Evolutionary conservation across 2,888 invertebrate genomes (phyloP).

Genomic region (Laothoe populi): DNA sequence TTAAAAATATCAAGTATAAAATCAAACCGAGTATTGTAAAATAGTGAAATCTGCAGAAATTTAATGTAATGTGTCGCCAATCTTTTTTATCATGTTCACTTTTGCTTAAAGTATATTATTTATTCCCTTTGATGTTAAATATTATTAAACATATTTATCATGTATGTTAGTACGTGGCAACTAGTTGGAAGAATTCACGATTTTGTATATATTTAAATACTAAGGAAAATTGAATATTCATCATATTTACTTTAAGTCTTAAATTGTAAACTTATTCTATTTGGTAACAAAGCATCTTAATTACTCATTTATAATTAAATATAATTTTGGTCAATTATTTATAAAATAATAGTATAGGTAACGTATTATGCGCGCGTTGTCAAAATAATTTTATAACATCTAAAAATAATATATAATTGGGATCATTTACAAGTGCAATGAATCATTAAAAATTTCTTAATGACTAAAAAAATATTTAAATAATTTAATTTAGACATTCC

Average conservation of each 20-base stretch:
- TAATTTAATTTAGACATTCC: conserved; percentile 15
- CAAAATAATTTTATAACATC: conserved; percentile 2
- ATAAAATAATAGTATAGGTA: conserved; percentile 29
- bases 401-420: neutral
- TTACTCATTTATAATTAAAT: conserved; percentile 20
- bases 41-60: neutral
- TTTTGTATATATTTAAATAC: conserved; percentile 28
- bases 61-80: neutral
- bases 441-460: conserved; percentile 13
- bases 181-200: conserved; percentile 78
- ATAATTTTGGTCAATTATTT: neutral
- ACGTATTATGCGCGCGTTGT: conserved; percentile 28
- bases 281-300: neutral
- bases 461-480: neutral
- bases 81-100: neutral
- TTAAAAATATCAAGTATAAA: no score
- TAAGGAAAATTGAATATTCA: conserved; percentile 8
- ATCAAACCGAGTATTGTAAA: neutral
- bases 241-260: conserved; percentile 1
- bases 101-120: conserved; percentile 6
- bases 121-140: conserved; percentile 7
- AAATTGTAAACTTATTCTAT: neutral
- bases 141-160: conserved; percentile 25
- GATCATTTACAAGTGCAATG: conserved; percentile 24
- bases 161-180: conserved; percentile 61